Conservation (phyloP, 1,140 invertebrate genomes). For the Cotesia vestalis region DNA sequence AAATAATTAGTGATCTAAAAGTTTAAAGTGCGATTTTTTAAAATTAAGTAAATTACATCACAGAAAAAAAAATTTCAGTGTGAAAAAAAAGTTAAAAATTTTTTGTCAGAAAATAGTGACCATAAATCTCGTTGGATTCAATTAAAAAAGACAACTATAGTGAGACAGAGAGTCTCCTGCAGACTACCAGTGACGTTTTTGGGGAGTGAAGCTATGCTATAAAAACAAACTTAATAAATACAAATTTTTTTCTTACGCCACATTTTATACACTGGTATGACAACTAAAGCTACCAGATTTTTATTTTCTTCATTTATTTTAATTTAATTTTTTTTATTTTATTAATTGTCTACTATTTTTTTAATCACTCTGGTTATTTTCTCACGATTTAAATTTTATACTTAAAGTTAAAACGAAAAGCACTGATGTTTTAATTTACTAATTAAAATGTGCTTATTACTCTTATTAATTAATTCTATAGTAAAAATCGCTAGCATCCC, state of each 20-base stretch:
- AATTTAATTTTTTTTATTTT: too few species aligned
- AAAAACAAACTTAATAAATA: constrained; percentile 25
- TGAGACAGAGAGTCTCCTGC: constrained; percentile 11
- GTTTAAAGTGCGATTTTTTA: too few species aligned
- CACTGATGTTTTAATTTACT: too few species aligned
- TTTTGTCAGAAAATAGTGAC: constrained; percentile 38
- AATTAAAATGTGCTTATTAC: too few species aligned
- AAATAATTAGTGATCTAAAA: too few species aligned
- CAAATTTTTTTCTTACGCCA: background rate
- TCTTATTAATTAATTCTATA: too few species aligned
- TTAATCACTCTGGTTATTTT: too few species aligned
- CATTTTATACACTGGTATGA: too few species aligned
- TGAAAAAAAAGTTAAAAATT: constrained; percentile 31
- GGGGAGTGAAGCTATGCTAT: constrained; percentile 13
- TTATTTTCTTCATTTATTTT: background rate
- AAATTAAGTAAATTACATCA: too few species aligned
- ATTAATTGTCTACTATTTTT: too few species aligned
- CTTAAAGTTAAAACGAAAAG: too few species aligned
- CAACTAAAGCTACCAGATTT: background rate
- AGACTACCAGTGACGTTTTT: constrained; percentile 5
- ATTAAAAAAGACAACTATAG: constrained; percentile 45
- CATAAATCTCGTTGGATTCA: constrained; percentile 53
- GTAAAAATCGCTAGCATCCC: background rate
- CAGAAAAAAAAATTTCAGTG: constrained; percentile 3
- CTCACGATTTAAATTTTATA: too few species aligned